Base-by-base conservation (phyloP, 2,888 invertebrate genomes). In the Xestia c-nigrum region DNA sequence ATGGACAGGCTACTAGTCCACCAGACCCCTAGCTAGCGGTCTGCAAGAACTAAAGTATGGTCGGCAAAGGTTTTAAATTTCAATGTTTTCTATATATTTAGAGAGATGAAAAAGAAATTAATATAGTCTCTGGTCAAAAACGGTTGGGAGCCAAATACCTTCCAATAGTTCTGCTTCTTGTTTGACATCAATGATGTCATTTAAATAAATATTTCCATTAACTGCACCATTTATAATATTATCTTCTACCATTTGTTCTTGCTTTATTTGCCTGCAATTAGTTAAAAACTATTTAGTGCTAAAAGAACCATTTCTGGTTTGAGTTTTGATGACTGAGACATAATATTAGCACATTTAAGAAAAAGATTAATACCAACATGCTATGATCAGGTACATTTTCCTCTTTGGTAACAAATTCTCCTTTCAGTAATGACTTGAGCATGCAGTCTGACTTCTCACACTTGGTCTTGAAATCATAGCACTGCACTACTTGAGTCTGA, bases 401-500 rank as follows among this genome's bases (percentile, higher is more conserved):
- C 68, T 87, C 89, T 84, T 91, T 89, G 70, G 78, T 72, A 67
- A 84, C 64, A 74, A 91, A 89, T 77, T 91, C 90, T 61, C 88
- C 88, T 76, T 89, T 92, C 21, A 93, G 71, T 52, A 95, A 85
- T 43, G 94, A 91, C 83, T 91, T 93, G 69, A 95, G 90, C 74
- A 90, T 90, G 69, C 82, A 89, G 79, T 96, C 92, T 5, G 97
- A 93, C 46, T 93, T 93, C 71, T 94, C 92, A 84, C 96, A 96
- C 87, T 95, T 95, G n/a, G 88, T 86, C 85, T 94, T 96, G 84
- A 97, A 97, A n/a, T 93, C 89, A 86, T 94, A 95, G 79, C 92
- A 94, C 72, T 94, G 90, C 16, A 93, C 81, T 5, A 97, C 83
- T 80, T 93, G 91, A 46, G 75, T 80, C 78, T 91, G 89, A 84